Evolutionary conservation across 2,113 vertebrate genomes (phyloP).

Genomic region (Erinaceus europaeus): DNA sequence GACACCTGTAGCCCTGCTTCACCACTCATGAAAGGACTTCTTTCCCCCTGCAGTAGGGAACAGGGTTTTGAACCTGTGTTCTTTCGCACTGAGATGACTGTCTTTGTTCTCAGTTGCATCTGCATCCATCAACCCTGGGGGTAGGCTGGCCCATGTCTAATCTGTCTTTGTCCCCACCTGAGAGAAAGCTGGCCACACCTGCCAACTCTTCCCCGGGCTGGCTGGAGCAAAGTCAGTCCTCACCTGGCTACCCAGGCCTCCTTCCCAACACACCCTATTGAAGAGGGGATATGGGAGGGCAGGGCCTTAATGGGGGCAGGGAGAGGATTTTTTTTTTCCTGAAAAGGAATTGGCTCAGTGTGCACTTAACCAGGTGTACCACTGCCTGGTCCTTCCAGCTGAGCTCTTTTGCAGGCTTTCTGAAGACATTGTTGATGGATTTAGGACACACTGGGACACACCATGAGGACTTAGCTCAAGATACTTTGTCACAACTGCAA

Average conservation of each 20-base stretch:
- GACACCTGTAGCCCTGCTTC: too few relatives aligned
- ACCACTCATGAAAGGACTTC: too few relatives aligned
- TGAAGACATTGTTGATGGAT: not conserved
- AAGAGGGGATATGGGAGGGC: not conserved
- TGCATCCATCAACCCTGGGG: accelerated
- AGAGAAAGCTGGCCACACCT: not conserved
- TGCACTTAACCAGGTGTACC: not conserved
- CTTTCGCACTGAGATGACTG: too few relatives aligned
- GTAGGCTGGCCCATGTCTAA: too few relatives aligned
- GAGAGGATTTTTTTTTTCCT: too few relatives aligned
- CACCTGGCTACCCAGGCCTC: too few relatives aligned
- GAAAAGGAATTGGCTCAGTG: not conserved
- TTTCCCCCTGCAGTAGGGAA: too few relatives aligned
- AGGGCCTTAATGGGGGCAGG: not conserved
- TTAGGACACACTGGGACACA: not conserved
- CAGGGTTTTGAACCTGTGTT: too few relatives aligned
- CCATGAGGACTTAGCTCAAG: not conserved
- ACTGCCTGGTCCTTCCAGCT: too few relatives aligned
- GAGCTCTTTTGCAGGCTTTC: too few relatives aligned
- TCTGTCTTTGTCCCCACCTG: not conserved
- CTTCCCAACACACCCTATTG: not conserved
- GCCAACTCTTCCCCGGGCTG: not conserved
- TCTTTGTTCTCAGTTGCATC: not conserved
- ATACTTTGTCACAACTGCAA: not conserved
- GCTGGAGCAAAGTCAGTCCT: too few relatives aligned